Percentiles rank a stretch among this genome's conserved stretches.
phyloP scores from a whole-genome alignment of 2,888 invertebrate species.

The Ectemnius cavifrons region DNA sequence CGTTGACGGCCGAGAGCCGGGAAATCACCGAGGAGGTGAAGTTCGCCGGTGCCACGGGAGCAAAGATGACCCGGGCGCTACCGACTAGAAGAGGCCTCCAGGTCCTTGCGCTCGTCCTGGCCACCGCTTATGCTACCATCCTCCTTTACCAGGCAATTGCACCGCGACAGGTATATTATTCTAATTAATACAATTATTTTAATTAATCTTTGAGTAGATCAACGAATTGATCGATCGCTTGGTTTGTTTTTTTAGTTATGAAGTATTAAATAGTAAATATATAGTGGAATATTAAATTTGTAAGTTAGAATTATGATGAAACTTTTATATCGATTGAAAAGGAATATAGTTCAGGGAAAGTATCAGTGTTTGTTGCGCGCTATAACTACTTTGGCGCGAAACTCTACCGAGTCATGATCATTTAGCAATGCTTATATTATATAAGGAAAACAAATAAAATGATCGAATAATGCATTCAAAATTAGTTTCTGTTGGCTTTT shows the following conservation, averaged over 20 bases:
- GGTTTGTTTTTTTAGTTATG: too few species aligned
- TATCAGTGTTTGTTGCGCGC: not conserved
- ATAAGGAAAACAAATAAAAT: too few species aligned
- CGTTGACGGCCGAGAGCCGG: conserved; percentile 60
- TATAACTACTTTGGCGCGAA: too few species aligned
- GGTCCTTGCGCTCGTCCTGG: conserved; percentile 78
- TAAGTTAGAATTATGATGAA: not conserved
- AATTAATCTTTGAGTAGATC: not conserved
- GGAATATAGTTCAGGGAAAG: not conserved
- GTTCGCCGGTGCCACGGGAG: conserved; percentile 36
- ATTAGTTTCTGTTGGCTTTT: too few species aligned
- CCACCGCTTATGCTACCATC: conserved; percentile 82
- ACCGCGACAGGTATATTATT: conserved; percentile 77
- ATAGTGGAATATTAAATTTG: not conserved
- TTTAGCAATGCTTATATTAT: too few species aligned
- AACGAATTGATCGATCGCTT: not conserved
- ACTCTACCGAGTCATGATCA: too few species aligned
- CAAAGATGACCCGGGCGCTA: conserved; percentile 61
- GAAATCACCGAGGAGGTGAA: conserved; percentile 42
- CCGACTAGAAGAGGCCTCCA: conserved; percentile 77
- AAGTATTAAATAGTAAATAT: not conserved
- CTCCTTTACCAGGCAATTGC: conserved; percentile 82
- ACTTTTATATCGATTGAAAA: not conserved
- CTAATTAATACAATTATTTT: conserved; percentile 25
- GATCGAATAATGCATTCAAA: too few species aligned